A percentile compares a stretch with the other conserved stretches of the same genome.
These are phyloP conservation scores for Tachuris rubrigastra DNA, from an alignment of 2,113 vertebrate species.

Conservation along the genomic window DNA sequence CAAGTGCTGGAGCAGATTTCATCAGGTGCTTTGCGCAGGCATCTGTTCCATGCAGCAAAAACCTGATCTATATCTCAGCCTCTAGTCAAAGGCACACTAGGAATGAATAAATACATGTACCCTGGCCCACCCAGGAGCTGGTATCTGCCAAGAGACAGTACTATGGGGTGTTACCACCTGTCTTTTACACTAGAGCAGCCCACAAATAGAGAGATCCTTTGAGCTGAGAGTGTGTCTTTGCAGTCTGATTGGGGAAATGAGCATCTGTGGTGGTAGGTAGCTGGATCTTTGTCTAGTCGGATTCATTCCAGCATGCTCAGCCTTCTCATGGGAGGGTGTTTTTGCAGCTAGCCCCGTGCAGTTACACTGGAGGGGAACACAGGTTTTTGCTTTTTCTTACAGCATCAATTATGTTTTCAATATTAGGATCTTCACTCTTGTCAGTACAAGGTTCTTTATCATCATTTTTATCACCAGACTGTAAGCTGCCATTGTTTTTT, in stretches of 20 bases:
- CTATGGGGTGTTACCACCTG: not conserved
- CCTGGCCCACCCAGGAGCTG: not conserved
- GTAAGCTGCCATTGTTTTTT: not conserved
- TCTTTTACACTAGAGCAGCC: not conserved
- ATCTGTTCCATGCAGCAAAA: not conserved
- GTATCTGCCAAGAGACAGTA: not conserved
- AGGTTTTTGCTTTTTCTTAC: not conserved
- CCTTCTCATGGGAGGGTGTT: not conserved
- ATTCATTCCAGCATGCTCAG: not conserved
- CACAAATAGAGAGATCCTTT: not conserved
- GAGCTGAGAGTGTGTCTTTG: not conserved
- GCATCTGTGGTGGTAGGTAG: not conserved
- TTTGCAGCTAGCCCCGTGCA: not conserved
- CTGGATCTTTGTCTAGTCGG: not conserved
- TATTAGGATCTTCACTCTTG: not conserved
- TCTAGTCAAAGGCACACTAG: not conserved
- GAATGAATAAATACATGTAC: not conserved
- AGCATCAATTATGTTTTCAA: not conserved
- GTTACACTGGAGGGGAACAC: not conserved
- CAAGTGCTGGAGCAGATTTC: not conserved
- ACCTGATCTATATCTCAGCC: not conserved
- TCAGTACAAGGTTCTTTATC: not conserved
- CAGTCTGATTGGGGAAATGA: not conserved
- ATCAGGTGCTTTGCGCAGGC: not conserved
- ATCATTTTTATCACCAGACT: not conserved